A percentile compares a stretch with the other conserved stretches of the same genome.
Conservation (phyloP, 1,140 invertebrate species). For the Harlomillsia oculata region DNA sequence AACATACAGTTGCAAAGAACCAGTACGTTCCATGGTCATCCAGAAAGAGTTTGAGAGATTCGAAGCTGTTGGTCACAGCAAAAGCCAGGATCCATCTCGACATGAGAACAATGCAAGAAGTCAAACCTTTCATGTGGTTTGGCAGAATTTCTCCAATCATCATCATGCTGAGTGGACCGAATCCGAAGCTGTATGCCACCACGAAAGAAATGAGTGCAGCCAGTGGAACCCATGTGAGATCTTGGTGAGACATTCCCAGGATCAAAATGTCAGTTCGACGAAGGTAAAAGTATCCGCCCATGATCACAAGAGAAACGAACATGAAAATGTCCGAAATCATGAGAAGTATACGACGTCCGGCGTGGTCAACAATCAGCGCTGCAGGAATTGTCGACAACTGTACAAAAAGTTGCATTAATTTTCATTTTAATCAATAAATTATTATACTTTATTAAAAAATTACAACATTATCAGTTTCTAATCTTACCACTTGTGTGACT, state of each 20-base stretch:
- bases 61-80: slow-evolving; percentile 45
- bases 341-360: slow-evolving; percentile 49
- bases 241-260: background rate
- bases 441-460: background rate
- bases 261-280: slow-evolving; percentile 31
- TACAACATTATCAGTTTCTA: background rate
- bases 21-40: slow-evolving; percentile 48
- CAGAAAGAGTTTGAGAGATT: slow-evolving; percentile 41
- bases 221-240: slow-evolving; percentile 42
- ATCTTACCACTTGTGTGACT: slow-evolving; percentile 42
- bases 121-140: slow-evolving; percentile 41
- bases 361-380: slow-evolving; percentile 48
- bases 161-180: slow-evolving; percentile 46
- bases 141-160: slow-evolving; percentile 45
- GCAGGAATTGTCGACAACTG: slow-evolving; percentile 44
- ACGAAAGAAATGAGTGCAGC: slow-evolving; percentile 43
- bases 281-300: slow-evolving; percentile 44
- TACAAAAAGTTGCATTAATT: slow-evolving; percentile 1
- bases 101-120: slow-evolving; percentile 42
- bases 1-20: slow-evolving; percentile 47
- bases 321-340: slow-evolving; percentile 45
- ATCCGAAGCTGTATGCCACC: slow-evolving; percentile 44
- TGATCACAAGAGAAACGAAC: slow-evolving; percentile 39
- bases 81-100: slow-evolving; percentile 47
- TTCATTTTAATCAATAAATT: background rate